Percentiles rank a stretch among this genome's conserved stretches.
These are phyloP conservation scores for Tenthredo livida DNA, from an alignment of 2,888 invertebrate genomes.

Conservation along the genomic window DNA sequence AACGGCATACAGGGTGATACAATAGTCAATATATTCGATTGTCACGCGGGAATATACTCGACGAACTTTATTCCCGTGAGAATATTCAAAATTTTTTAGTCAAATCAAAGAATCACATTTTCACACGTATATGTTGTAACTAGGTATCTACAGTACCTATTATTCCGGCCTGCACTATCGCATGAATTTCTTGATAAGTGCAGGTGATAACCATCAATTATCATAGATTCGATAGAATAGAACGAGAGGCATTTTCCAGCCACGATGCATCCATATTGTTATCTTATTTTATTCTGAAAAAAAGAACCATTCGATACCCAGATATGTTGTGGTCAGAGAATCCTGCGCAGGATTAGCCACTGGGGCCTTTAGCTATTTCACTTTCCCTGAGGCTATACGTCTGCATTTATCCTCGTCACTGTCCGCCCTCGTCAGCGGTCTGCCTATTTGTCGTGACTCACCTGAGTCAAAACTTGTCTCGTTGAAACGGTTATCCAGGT, in stretches of 20 bases:
- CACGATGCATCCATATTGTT: background rate
- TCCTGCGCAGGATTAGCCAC: background rate
- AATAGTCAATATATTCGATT: slow-evolving; percentile 39
- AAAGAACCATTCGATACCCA: background rate
- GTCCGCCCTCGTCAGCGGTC: slow-evolving; percentile 39
- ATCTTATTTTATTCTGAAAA: background rate
- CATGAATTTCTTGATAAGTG: background rate
- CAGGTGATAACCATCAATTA: slow-evolving; percentile 4
- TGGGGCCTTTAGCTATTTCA: slow-evolving; percentile 3
- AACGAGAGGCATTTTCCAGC: background rate
- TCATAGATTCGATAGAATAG: background rate
- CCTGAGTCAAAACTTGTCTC: slow-evolving; percentile 25
- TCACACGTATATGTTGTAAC: background rate
- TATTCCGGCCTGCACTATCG: background rate
- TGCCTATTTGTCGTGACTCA: slow-evolving; percentile 43
- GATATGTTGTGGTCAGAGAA: background rate
- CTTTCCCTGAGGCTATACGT: slow-evolving; percentile 40
- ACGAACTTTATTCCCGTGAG: slow-evolving; percentile 39
- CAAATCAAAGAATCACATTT: slow-evolving; percentile 2
- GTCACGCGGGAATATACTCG: slow-evolving; percentile 6
- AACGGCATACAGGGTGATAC: slow-evolving; percentile 7
- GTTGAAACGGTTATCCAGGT: slow-evolving; percentile 29
- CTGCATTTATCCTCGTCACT: slow-evolving; percentile 46
- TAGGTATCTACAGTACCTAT: background rate
- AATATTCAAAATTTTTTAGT: background rate